Percentiles rank a stretch among this genome's conserved stretches.
Evolutionary conservation across 2,797 vertebrate species (phyloP).

Genomic region (Gymnothorax reevesii): DNA sequence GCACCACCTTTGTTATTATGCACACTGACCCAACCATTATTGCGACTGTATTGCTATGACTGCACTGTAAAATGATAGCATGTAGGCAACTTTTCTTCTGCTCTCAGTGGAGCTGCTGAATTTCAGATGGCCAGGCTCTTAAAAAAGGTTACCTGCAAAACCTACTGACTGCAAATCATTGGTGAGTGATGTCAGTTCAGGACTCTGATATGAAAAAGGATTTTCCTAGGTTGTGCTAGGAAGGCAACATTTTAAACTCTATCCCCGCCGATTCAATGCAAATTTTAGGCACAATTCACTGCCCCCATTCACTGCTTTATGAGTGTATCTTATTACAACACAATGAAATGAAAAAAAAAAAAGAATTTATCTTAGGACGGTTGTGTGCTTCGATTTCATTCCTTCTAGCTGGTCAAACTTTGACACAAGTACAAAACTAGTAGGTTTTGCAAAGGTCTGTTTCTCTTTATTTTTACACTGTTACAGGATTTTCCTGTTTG

Average conservation of each 20-base stretch:
- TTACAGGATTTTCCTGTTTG: background rate
- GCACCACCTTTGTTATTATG: background rate
- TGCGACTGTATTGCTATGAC: background rate
- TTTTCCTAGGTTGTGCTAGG: background rate
- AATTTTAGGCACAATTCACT: background rate
- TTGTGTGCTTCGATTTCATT: background rate
- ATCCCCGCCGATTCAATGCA: too few species aligned
- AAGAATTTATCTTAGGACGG: background rate
- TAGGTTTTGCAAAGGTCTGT: background rate
- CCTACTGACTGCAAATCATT: background rate
- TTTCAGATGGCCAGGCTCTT: background rate
- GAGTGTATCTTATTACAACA: background rate
- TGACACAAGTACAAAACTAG: background rate
- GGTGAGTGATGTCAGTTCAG: too few species aligned
- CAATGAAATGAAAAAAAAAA: too few species aligned
- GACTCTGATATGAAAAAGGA: too few species aligned
- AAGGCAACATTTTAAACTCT: background rate
- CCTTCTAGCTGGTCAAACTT: background rate
- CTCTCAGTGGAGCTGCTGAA: background rate
- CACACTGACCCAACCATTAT: background rate
- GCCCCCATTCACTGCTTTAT: background rate
- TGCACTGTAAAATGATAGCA: background rate
- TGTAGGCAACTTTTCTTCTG: background rate
- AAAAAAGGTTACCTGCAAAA: background rate
- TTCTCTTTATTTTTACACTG: background rate